Base-by-base conservation (phyloP, 2,888 invertebrate species). In the Chrysopilus asiliformis region DNA sequence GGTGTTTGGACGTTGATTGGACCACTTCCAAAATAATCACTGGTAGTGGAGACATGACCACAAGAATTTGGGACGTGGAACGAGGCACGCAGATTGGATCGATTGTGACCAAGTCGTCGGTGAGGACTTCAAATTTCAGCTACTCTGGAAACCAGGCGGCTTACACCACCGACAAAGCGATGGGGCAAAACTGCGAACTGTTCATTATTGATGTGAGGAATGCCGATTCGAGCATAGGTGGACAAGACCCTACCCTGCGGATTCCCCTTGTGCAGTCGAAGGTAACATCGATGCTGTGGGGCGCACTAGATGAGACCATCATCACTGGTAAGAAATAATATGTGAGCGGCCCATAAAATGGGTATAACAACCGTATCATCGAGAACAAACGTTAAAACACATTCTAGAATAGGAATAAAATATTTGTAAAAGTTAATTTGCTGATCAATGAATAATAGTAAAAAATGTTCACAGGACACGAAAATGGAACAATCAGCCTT, bases 1-100 rank as follows among this genome's bases (percentile, higher is more conserved):
- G 97, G 97, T 90, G 91, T 56, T 75, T 98, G 36, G 98, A 99
- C 60, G 87, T 97, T 2, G 86, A 91, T 56, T 98, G 93, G 94
- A 89, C 91, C 49, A 83, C 90, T 3, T 80, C 81, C 1, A 76
- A 79, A 55, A 76, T 97, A 32, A 74, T 91, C 44, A 86, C 95
- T 2, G 95, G 95, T 15, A 86, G 89, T 56, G 97, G 91, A 63
- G 98, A 98, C 64, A 90, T 89, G 66, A 78, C 82, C 4, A 76
- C 90, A 52, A 74, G 76, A 58, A 60, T 95, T 44, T 99, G 98
- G 98, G 95, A 98, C 62, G 83, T 93, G 58, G 75, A 78, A 58
- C 74, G 75, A 34, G 83, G 90, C 18, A 75, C 74, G 49, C 76
- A 79, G 50, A 75, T 84, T 47, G 83, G 82, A n/a, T 74, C 75